These are phyloP conservation scores for Meda fulgida DNA, from an alignment of 2,797 vertebrate species.

Conservation along the genomic window DNA sequence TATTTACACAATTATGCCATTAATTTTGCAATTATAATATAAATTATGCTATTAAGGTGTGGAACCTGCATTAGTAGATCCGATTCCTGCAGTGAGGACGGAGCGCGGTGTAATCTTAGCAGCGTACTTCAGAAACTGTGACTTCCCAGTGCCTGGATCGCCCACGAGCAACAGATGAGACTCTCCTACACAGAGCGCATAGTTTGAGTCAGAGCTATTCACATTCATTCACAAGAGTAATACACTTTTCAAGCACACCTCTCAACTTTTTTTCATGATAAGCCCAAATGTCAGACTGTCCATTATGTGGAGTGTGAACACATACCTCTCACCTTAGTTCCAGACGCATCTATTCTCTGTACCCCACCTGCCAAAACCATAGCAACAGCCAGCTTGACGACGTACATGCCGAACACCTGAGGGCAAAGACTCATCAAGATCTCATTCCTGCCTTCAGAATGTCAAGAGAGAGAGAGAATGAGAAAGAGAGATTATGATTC, in stretches of 20 bases:
- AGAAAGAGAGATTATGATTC: neutral
- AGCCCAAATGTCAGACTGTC: neutral
- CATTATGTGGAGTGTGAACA: slow-evolving; percentile 39
- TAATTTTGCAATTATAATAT: too few relatives aligned
- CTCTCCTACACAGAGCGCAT: slow-evolving; percentile 80
- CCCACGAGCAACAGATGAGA: slow-evolving; percentile 95
- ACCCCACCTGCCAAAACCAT: slow-evolving; percentile 97
- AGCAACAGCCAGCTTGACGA: slow-evolving; percentile 93
- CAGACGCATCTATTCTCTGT: slow-evolving; percentile 88
- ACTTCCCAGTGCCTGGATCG: slow-evolving; percentile 96
- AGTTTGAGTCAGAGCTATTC: neutral
- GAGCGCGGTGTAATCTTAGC: slow-evolving; percentile 93
- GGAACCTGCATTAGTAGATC: slow-evolving; percentile 94
- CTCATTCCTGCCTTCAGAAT: slow-evolving; percentile 86
- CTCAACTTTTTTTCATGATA: neutral
- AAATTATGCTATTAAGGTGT: neutral
- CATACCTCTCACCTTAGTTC: slow-evolving; percentile 91
- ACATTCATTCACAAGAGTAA: neutral
- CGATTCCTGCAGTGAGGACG: slow-evolving; percentile 94
- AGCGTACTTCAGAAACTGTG: slow-evolving; percentile 96
- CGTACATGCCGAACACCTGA: slow-evolving; percentile 95
- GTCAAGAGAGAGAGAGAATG: slow-evolving; percentile 18
- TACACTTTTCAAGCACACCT: slow-evolving; percentile 4
- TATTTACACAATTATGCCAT: neutral
- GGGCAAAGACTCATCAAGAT: slow-evolving; percentile 94